Percentiles rank a stretch among this genome's conserved stretches.
phyloP scores from a whole-genome alignment of 2,888 invertebrate genomes.

The Hipparchia semele region DNA sequence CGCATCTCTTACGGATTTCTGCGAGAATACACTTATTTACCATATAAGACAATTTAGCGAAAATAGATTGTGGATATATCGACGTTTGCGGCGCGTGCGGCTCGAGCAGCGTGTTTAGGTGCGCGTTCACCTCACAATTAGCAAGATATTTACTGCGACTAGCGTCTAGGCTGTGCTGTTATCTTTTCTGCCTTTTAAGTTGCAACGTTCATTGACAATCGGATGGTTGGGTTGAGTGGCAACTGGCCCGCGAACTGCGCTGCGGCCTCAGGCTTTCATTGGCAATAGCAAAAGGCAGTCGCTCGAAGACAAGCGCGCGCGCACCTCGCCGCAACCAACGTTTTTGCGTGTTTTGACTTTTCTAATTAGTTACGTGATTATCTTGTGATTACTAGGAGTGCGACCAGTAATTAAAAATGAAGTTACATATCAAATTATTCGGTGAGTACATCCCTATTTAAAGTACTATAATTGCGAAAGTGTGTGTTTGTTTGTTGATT shows the following conservation, averaged over 20 bases:
- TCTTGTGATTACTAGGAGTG: slow-evolving; percentile 56
- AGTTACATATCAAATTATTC: slow-evolving; percentile 67
- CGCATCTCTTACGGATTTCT: too few species aligned
- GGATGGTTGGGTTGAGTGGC: slow-evolving; percentile 55
- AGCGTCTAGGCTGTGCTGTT: slow-evolving; percentile 14
- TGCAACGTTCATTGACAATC: slow-evolving; percentile 53
- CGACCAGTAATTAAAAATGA: slow-evolving; percentile 60
- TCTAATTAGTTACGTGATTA: slow-evolving; percentile 41
- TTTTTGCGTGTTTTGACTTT: slow-evolving; percentile 47
- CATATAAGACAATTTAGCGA: too few species aligned
- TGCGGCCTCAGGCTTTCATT: slow-evolving; percentile 50
- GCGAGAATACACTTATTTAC: too few species aligned
- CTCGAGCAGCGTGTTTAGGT: too few species aligned
- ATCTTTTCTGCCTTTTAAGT: slow-evolving; percentile 25
- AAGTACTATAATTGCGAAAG: too few species aligned
- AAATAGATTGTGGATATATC: too few species aligned
- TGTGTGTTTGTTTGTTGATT: too few species aligned
- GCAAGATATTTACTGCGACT: neutral
- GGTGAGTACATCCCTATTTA: slow-evolving; percentile 55
- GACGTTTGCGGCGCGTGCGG: too few species aligned
- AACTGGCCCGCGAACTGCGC: slow-evolving; percentile 46
- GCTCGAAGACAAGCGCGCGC: slow-evolving; percentile 66
- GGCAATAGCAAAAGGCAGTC: slow-evolving; percentile 62
- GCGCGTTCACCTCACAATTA: too few species aligned
- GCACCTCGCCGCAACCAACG: slow-evolving; percentile 55